Evolutionary conservation across 2,888 invertebrate genomes (phyloP).

Genomic region (Asteroscopus sphinx): DNA sequence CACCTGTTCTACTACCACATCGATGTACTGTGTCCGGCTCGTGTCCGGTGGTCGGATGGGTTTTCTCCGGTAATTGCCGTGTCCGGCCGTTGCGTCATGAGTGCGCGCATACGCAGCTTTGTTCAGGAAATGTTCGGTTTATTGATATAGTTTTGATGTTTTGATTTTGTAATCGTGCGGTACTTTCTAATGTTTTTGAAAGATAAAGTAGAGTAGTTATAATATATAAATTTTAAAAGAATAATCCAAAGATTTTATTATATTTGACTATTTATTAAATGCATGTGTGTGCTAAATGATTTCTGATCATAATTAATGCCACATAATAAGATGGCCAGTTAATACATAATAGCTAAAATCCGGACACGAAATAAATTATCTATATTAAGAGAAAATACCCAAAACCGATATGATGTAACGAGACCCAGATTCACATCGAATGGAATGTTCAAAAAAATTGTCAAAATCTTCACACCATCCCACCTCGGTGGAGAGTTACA

Average conservation of each 20-base stretch:
- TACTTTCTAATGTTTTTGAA: slow-evolving; percentile 6
- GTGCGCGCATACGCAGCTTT: slow-evolving; percentile 38
- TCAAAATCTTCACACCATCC: slow-evolving; percentile 64
- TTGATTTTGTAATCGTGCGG: slow-evolving; percentile 9
- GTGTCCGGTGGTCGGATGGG: slow-evolving; percentile 44
- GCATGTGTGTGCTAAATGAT: not conserved
- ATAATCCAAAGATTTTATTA: not conserved
- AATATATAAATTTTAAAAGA: not conserved
- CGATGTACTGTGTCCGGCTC: slow-evolving; percentile 32
- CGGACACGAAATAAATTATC: slow-evolving; percentile 34
- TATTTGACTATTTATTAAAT: not conserved
- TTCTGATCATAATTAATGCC: slow-evolving; percentile 1
- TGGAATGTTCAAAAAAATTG: slow-evolving; percentile 63
- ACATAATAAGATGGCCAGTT: slow-evolving; percentile 12
- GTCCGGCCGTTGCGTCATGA: slow-evolving; percentile 47
- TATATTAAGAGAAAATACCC: slow-evolving; percentile 54
- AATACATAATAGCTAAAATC: slow-evolving; percentile 26
- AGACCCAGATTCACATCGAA: slow-evolving; percentile 59
- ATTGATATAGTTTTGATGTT: slow-evolving; percentile 8
- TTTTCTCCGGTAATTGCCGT: slow-evolving; percentile 66
- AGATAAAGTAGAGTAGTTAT: not conserved
- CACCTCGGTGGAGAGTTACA: slow-evolving; percentile 58
- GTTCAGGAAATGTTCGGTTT: slow-evolving; percentile 43
- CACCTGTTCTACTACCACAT: slow-evolving; percentile 28
- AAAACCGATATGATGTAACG: slow-evolving; percentile 60